Evolutionary conservation across 2,797 vertebrate genomes (phyloP), one percentile per base, ranked within the genome.

Genomic region (Gymnoscopelus microlampas): DNA sequence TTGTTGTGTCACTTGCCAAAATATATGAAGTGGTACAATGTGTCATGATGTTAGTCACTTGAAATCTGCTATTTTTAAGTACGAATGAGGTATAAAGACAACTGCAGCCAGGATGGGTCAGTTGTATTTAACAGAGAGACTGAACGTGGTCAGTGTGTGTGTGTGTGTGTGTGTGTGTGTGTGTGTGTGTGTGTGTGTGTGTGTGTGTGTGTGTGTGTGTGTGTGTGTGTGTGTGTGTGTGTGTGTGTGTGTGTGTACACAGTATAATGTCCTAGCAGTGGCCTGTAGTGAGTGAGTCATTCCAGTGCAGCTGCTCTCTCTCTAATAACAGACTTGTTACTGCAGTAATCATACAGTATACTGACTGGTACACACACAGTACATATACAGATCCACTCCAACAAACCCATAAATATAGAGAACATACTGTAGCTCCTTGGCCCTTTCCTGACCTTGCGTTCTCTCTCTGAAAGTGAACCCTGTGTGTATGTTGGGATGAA

Each of bases 271-370:
- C 19, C 19, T 19, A 19, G 19, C 19, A 19, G 26, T 29, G 26
- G 26, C 26, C 26, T 29, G 26, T 29, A 29, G 26, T 29, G 24
- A 63, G 60, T 77, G 68, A 71, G 60, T 82, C 76, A 69, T 19
- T 26, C n/a, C 53, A 66, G 15, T n/a, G 60, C 53, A n/a, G 32
- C n/a, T 57, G 64, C 49, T 58, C 50, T 12, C 50, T 12, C 1
- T 3, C 29, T 77, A 64, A 74, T 82, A 59, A 77, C 68, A 70
- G 75, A 75, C 60, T 63, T 26, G 56, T 26, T 44, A 10, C 47
- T 58, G 69, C 65, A 63, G 53, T 79, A 79, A 77, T 72, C 62
- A 70, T 49, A 77, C 8, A 66, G 70, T 73, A 9, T 60, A 66
- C 32, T 1, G 53, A 61, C 24, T 64, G 3, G 24, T 66, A 29